Conservation (phyloP, 2,888 invertebrate genomes). For the Galerucella nymphaeae region DNA sequence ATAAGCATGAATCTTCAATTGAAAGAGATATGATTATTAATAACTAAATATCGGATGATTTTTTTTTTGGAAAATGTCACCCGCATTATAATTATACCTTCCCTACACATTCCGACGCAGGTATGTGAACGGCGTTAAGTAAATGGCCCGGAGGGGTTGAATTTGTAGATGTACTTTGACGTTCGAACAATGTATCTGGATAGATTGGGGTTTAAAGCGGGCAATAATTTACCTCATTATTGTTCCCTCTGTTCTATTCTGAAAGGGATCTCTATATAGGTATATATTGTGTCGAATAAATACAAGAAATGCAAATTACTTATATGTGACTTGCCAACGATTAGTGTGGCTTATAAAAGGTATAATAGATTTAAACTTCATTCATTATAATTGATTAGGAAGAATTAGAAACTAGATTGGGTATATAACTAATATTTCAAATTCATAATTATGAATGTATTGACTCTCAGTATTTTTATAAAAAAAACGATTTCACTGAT, state of each 20-base stretch:
- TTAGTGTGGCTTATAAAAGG: neutral
- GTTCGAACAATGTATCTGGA: constrained; percentile 42
- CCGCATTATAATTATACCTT: no score
- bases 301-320: constrained; percentile 40
- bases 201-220: constrained; percentile 42
- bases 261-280: constrained; percentile 27
- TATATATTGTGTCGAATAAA: constrained; percentile 22
- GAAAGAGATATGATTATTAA: neutral
- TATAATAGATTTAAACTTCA: neutral
- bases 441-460: neutral
- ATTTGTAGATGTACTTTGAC: constrained; percentile 40
- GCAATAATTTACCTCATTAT: constrained; percentile 43
- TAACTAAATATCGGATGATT: no score
- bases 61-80: no score
- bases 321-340: constrained; percentile 19
- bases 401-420: neutral
- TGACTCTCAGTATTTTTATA: neutral
- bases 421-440: neutral
- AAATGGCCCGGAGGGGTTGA: constrained; percentile 40
- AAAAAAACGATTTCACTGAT: neutral
- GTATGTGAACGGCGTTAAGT: constrained; percentile 24
- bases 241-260: constrained; percentile 25
- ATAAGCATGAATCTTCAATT: neutral
- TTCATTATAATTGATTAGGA: neutral
- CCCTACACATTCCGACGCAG: neutral